Conservation (phyloP, 2,797 vertebrate species). For the Etheostoma nigrum region DNA sequence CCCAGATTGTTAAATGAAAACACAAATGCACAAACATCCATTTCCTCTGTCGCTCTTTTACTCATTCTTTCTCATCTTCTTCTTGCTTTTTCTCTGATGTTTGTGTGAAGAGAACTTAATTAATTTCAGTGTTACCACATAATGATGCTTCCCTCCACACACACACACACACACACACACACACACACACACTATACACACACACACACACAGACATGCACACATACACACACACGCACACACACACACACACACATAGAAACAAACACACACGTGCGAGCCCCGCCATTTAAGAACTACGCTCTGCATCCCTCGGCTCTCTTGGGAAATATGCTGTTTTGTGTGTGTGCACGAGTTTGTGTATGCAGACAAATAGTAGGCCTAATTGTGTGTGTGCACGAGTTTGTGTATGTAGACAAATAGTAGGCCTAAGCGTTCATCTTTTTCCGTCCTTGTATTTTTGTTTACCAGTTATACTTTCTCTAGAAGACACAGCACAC, state of each 20-base stretch:
- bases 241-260: not conserved
- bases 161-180: not conserved
- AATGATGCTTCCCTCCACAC: constrained; percentile 39
- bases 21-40: constrained; percentile 33
- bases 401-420: constrained; percentile 12
- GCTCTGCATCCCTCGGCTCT: constrained; percentile 25
- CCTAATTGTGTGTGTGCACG: not conserved
- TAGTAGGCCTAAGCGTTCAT: constrained; percentile 14
- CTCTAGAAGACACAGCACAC: constrained; percentile 15
- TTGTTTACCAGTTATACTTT: constrained; percentile 42
- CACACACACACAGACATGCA: constrained; percentile 4
- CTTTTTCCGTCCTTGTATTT: constrained; percentile 14
- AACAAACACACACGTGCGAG: not conserved
- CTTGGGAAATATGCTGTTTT: constrained; percentile 31
- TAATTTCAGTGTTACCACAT: constrained; percentile 53
- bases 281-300: constrained; percentile 41
- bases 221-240: constrained; percentile 8
- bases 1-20: constrained; percentile 38
- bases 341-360: not conserved
- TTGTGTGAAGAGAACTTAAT: constrained; percentile 50
- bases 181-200: not conserved
- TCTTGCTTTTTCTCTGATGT: constrained; percentile 48
- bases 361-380: not conserved
- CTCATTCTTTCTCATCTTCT: constrained; percentile 55
- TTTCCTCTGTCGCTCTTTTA: constrained; percentile 33